These are phyloP conservation scores for Antedon mediterranea DNA, from an alignment of 53 echinoderm and acorn worm species.

Conservation along the genomic window DNA sequence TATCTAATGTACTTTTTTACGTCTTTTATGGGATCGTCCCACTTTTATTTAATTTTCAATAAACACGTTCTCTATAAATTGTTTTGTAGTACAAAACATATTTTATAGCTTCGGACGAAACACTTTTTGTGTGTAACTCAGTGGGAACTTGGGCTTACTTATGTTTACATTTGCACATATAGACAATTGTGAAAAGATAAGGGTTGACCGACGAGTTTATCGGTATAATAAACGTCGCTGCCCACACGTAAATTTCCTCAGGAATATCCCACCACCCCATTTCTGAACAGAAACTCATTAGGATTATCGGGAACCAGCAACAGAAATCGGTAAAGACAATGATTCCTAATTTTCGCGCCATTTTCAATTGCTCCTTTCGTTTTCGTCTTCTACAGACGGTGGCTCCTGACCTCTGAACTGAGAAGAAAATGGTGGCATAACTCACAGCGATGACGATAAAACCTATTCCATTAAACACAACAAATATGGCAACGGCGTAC, in stretches of 20 bases:
- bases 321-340: slow-evolving; percentile 82
- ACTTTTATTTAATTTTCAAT: too few species aligned
- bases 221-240: background rate
- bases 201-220: background rate
- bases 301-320: slow-evolving; percentile 93
- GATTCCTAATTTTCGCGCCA: slow-evolving; percentile 90
- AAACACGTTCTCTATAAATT: too few species aligned
- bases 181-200: background rate
- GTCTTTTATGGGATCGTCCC: too few species aligned
- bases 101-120: too few species aligned
- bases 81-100: too few species aligned
- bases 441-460: slow-evolving; percentile 77
- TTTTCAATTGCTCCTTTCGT: slow-evolving; percentile 66
- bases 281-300: slow-evolving; percentile 67
- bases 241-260: background rate
- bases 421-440: slow-evolving; percentile 70
- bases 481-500: slow-evolving; percentile 73
- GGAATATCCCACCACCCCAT: slow-evolving; percentile 9
- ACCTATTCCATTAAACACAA: slow-evolving; percentile 66
- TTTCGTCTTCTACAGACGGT: slow-evolving; percentile 1
- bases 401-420: slow-evolving; percentile 53
- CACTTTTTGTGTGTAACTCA: too few species aligned
- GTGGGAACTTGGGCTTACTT: too few species aligned
- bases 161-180: background rate
- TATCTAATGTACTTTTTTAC: too few species aligned